These are phyloP conservation scores for Siniperca knerii DNA, from an alignment of 2,113 vertebrate genomes.

Conservation along the genomic window DNA sequence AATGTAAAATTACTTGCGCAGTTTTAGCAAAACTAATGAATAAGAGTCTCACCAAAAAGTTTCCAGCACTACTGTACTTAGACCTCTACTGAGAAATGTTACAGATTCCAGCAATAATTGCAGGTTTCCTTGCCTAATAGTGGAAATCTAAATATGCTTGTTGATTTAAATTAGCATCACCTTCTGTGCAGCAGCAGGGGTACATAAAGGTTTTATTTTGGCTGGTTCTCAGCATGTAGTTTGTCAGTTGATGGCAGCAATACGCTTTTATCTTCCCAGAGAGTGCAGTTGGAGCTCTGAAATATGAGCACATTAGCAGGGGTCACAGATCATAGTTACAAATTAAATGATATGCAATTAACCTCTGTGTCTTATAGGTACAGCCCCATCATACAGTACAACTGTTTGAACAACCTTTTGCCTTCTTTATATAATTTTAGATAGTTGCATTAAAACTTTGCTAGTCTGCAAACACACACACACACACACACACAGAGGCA, in stretches of 20 bases:
- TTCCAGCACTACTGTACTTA: background rate
- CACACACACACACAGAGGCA: conserved; percentile 4
- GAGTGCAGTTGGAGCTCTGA: conserved; percentile 7
- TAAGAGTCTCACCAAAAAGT: background rate
- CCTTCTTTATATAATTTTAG: conserved; percentile 10
- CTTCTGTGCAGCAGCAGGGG: conserved; percentile 4
- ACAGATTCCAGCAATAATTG: background rate
- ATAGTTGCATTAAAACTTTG: background rate
- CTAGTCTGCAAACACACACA: background rate
- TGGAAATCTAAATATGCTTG: background rate
- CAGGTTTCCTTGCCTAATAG: background rate
- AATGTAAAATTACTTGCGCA: background rate
- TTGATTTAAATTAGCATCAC: background rate
- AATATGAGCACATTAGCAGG: conserved; percentile 26
- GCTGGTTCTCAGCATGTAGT: conserved; percentile 10
- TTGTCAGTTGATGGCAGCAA: conserved; percentile 53
- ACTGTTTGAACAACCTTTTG: conserved; percentile 31
- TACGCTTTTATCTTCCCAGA: conserved; percentile 45
- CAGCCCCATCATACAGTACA: background rate
- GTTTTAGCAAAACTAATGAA: background rate
- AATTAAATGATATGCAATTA: conserved; percentile 54
- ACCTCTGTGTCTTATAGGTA: conserved; percentile 22
- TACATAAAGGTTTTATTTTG: conserved; percentile 10
- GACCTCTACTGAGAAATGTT: background rate
- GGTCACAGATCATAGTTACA: conserved; percentile 29